A percentile compares a stretch with the other conserved stretches of the same genome.
phyloP scores from a whole-genome alignment of 2,113 vertebrate genomes.

The Chiloscyllium plagiosum region DNA sequence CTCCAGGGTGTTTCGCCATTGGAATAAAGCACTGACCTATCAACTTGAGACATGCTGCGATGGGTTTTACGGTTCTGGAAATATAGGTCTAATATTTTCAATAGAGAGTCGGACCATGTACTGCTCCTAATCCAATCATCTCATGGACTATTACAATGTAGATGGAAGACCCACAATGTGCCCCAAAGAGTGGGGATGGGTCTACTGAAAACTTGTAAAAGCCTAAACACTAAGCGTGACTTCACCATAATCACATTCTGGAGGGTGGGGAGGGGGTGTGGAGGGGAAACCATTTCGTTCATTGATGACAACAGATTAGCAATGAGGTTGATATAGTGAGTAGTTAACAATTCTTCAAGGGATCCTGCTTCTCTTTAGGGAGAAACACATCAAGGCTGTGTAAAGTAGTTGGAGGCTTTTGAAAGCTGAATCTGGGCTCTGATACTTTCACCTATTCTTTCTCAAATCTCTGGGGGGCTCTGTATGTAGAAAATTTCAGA shows the following conservation, averaged over 20 bases:
- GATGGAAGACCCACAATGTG: too few relatives aligned
- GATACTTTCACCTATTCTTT: not conserved
- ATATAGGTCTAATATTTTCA: not conserved
- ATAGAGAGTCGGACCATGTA: too few relatives aligned
- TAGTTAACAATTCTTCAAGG: not conserved
- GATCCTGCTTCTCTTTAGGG: not conserved
- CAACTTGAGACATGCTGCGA: not conserved
- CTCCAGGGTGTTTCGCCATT: not conserved
- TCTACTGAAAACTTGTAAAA: too few relatives aligned
- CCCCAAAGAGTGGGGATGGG: too few relatives aligned
- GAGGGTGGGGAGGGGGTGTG: too few relatives aligned
- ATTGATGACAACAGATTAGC: too few relatives aligned
- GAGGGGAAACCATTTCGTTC: too few relatives aligned
- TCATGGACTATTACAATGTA: too few relatives aligned
- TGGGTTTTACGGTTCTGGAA: not conserved
- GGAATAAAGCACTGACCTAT: not conserved
- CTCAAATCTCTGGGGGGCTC: not conserved
- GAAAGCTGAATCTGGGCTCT: not conserved
- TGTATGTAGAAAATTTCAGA: not conserved
- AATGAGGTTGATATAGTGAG: too few relatives aligned
- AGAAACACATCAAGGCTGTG: not conserved
- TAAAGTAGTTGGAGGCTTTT: not conserved
- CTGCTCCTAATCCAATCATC: too few relatives aligned
- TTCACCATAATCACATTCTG: too few relatives aligned
- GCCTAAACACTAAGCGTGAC: too few relatives aligned